A percentile compares a stretch with the other conserved stretches of the same genome.
Conservation (phyloP, 1,140 invertebrate genomes). For the Caligus rogercresseyi region DNA sequence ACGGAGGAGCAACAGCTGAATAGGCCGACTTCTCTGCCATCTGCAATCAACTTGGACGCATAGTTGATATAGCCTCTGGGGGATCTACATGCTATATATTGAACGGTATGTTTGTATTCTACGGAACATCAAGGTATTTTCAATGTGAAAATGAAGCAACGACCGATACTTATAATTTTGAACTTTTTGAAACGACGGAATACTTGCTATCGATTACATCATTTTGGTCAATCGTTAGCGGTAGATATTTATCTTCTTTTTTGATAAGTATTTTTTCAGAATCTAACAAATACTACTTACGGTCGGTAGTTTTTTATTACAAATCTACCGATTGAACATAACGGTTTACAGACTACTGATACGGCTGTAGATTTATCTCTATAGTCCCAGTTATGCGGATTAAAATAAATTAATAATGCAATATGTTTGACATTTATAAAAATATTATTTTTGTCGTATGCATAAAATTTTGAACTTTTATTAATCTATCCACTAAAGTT, state of each 20-base stretch:
- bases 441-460: too few species aligned
- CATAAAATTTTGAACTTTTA: too few species aligned
- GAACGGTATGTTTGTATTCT: constrained; percentile 42
- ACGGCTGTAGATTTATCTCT: too few species aligned
- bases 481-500: too few species aligned
- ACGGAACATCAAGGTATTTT: neutral
- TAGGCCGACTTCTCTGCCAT: constrained; percentile 45
- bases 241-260: constrained; percentile 21
- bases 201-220: neutral
- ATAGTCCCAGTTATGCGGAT: too few species aligned
- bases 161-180: neutral
- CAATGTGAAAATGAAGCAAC: neutral
- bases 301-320: too few species aligned
- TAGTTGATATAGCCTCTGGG: constrained; percentile 60
- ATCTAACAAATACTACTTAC: too few species aligned
- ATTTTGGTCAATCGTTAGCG: constrained; percentile 8
- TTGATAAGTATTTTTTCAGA: constrained; percentile 22
- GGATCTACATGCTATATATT: constrained; percentile 67
- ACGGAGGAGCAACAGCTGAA: constrained; percentile 32
- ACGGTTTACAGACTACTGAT: too few species aligned
- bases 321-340: too few species aligned
- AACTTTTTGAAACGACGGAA: neutral
- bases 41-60: constrained; percentile 45
- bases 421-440: too few species aligned
- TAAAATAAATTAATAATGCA: too few species aligned